Percentiles rank a stretch among this genome's conserved stretches.
Evolutionary conservation across 2,888 invertebrate species (phyloP).

Genomic region (Ennomos erosarius): DNA sequence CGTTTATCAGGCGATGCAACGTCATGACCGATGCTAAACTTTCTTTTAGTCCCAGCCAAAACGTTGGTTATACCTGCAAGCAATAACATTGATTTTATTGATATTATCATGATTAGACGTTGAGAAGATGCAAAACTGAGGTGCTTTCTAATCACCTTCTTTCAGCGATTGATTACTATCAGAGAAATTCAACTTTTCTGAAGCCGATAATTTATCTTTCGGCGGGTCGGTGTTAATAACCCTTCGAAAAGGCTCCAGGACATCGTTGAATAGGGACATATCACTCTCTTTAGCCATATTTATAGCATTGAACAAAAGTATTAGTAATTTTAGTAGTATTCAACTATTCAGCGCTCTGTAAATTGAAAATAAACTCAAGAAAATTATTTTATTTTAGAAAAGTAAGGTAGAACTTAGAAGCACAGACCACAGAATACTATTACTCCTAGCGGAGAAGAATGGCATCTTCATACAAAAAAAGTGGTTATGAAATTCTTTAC

Average conservation of each 20-base stretch:
- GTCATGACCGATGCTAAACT: slow-evolving; percentile 64
- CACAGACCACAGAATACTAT: too few species aligned
- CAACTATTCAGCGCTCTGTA: background rate
- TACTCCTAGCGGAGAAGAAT: too few species aligned
- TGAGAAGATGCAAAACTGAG: too few species aligned
- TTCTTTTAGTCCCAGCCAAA: slow-evolving; percentile 70
- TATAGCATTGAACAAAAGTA: background rate
- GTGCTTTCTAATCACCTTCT: slow-evolving; percentile 60
- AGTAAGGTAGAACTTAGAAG: too few species aligned
- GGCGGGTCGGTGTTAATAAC: slow-evolving; percentile 78
- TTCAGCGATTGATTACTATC: slow-evolving; percentile 75
- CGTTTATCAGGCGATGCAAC: slow-evolving; percentile 70
- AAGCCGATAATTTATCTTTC: slow-evolving; percentile 76
- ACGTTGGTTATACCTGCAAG: slow-evolving; percentile 65
- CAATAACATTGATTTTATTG: background rate
- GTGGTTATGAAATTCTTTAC: too few species aligned
- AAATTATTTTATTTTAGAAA: too few species aligned
- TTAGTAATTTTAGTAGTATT: background rate
- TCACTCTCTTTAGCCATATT: slow-evolving; percentile 78
- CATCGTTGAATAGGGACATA: slow-evolving; percentile 77
- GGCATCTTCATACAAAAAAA: too few species aligned
- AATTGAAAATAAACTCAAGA: too few species aligned
- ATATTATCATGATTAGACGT: background rate
- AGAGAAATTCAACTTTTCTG: slow-evolving; percentile 76
- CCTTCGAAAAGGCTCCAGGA: slow-evolving; percentile 77